A percentile compares a stretch with the other conserved stretches of the same genome.
Evolutionary conservation across 2,113 vertebrate genomes (phyloP).

Genomic region (Hydrochoerus hydrochaeris): DNA sequence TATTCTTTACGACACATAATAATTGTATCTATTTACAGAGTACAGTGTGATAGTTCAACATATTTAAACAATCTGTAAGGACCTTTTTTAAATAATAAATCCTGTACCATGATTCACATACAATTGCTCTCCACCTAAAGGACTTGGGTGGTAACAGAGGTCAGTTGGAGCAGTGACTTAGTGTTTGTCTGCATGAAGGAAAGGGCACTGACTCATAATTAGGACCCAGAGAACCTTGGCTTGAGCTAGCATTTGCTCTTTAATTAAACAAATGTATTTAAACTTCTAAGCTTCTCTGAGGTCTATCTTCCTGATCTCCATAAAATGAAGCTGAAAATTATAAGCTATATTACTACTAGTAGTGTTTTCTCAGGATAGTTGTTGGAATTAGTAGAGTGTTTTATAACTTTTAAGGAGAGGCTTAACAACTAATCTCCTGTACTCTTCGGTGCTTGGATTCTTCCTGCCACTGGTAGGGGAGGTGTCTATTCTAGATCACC

Average conservation of each 20-base stretch:
- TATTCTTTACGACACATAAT: neutral
- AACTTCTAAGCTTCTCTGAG: neutral
- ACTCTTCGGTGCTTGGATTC: neutral
- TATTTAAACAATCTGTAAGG: neutral
- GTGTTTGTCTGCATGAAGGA: neutral
- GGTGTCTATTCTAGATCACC: neutral
- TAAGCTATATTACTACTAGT: neutral
- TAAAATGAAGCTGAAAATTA: neutral
- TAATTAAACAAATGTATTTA: neutral
- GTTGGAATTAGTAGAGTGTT: neutral
- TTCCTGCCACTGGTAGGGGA: accelerated
- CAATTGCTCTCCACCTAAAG: neutral
- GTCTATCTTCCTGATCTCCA: neutral
- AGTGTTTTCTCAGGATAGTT: neutral
- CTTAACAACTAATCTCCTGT: neutral
- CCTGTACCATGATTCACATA: neutral
- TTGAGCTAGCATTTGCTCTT: neutral
- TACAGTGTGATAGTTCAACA: neutral
- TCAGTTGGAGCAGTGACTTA: neutral
- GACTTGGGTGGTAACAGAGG: neutral
- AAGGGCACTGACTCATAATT: neutral
- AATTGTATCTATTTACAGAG: neutral
- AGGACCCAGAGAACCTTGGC: neutral
- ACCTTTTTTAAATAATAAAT: neutral
- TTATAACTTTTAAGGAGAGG: neutral